Evolutionary conservation across 2,888 invertebrate species (phyloP).

Genomic region (Brachyptera putata): DNA sequence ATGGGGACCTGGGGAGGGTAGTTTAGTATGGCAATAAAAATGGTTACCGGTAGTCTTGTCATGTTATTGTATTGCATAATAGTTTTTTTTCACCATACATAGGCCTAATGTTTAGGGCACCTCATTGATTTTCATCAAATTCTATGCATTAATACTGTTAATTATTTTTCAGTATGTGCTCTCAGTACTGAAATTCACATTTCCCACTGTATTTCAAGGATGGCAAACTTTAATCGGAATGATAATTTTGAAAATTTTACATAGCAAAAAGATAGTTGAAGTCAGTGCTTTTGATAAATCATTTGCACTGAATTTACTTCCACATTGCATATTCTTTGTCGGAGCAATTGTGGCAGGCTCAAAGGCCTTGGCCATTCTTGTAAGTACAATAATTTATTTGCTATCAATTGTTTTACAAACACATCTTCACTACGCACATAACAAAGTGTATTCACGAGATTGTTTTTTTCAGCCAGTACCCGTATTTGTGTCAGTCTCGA

Average conservation of each 20-base stretch:
- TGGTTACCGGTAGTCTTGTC: too few relatives aligned
- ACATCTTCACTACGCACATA: not conserved
- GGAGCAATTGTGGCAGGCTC: constrained; percentile 39
- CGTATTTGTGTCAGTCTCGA: constrained; percentile 37
- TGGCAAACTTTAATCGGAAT: constrained; percentile 40
- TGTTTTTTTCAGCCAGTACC: constrained; percentile 36
- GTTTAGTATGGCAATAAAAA: too few relatives aligned
- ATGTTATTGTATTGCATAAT: too few relatives aligned
- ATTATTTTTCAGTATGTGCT: constrained; percentile 39
- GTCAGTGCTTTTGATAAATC: constrained; percentile 36
- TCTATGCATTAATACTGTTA: too few relatives aligned
- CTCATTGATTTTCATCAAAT: too few relatives aligned
- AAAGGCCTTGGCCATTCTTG: constrained; percentile 38
- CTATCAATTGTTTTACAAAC: not conserved
- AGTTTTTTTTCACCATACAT: too few relatives aligned
- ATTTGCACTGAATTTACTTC: constrained; percentile 36
- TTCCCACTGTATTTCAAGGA: constrained; percentile 41
- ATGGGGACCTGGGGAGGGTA: too few relatives aligned
- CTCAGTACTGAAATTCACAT: constrained; percentile 39
- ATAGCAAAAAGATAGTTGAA: constrained; percentile 31
- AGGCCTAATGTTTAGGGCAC: too few relatives aligned
- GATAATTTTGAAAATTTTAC: constrained; percentile 36
- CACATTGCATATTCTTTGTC: constrained; percentile 38
- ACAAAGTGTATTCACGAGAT: not conserved
- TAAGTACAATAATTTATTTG: constrained; percentile 31